These are phyloP conservation scores for Pogonus chalceus DNA, from an alignment of 1,140 invertebrate genomes.

Conservation along the genomic window DNA sequence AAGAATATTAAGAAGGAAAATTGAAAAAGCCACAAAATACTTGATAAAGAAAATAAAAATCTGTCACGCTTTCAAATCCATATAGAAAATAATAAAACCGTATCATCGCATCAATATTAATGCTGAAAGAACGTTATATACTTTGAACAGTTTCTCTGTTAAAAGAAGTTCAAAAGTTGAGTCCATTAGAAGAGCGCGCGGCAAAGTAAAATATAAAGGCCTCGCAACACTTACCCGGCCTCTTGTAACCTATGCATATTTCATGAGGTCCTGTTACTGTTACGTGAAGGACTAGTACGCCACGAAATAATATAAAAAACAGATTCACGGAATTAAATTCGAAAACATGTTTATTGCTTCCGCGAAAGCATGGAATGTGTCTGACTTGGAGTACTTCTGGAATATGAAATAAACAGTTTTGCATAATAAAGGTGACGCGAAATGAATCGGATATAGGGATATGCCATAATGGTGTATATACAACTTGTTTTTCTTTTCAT, in stretches of 20 bases:
- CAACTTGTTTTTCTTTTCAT: too few species aligned
- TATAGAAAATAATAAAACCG: neutral
- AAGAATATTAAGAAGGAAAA: too few species aligned
- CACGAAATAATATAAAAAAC: constrained; percentile 6
- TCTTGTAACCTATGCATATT: neutral
- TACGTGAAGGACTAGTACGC: neutral
- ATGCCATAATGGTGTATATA: too few species aligned
- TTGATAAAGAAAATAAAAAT: neutral
- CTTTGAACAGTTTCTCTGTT: neutral
- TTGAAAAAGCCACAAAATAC: too few species aligned
- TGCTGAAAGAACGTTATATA: too few species aligned
- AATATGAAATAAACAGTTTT: constrained; percentile 4
- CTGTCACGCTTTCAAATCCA: neutral
- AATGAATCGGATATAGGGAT: too few species aligned
- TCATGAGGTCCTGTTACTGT: neutral
- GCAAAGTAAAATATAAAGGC: neutral
- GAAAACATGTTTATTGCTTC: constrained; percentile 5
- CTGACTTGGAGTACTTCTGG: neutral
- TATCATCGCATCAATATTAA: neutral
- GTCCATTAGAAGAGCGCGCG: neutral
- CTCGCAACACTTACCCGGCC: neutral
- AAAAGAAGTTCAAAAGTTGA: constrained; percentile 2
- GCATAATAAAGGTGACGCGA: neutral
- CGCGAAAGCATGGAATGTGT: neutral
- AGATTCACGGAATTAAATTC: constrained; percentile 5